phyloP scores from a whole-genome alignment of 2,797 vertebrate genomes.

The Melanotaenia pygmaea region DNA sequence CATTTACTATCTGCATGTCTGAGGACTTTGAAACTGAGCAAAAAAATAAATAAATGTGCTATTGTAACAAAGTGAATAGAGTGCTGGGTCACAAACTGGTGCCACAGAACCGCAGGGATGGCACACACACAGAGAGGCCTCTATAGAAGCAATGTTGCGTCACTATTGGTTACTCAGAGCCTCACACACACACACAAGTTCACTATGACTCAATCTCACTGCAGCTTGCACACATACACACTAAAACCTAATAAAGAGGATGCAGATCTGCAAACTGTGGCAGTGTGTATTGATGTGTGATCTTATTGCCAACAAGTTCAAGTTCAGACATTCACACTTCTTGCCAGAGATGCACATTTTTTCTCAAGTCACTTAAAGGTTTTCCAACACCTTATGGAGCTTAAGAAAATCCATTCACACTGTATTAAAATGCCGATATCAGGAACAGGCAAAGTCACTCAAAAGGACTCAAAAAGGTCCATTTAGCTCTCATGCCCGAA shows the following conservation, averaged over 20 bases:
- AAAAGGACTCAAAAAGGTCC: conserved; percentile 14
- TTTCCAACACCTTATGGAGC: background rate
- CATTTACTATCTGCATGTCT: conserved; percentile 30
- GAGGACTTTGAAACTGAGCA: conserved; percentile 54
- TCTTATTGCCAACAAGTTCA: background rate
- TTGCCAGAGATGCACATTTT: background rate
- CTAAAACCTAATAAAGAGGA: conserved; percentile 13
- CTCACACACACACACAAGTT: conserved; percentile 15
- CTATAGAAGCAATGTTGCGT: conserved; percentile 77
- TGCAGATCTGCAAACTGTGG: conserved; percentile 3
- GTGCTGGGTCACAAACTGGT: conserved; percentile 75
- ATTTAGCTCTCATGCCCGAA: conserved; percentile 38
- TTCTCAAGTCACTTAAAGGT: background rate
- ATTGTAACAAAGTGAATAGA: conserved; percentile 71
- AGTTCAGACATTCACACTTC: conserved; percentile 10
- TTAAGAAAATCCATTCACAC: background rate
- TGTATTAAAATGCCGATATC: background rate
- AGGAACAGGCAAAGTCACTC: conserved; percentile 22
- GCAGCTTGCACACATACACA: conserved; percentile 13
- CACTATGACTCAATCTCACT: conserved; percentile 50
- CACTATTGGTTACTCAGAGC: conserved; percentile 64
- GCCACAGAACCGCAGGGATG: conserved; percentile 65
- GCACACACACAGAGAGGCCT: conserved; percentile 77
- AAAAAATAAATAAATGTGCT: conserved; percentile 66
- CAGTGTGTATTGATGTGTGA: conserved; percentile 9